phyloP scores from a whole-genome alignment of 1,140 invertebrate species.

The Eriosoma lanigerum region DNA sequence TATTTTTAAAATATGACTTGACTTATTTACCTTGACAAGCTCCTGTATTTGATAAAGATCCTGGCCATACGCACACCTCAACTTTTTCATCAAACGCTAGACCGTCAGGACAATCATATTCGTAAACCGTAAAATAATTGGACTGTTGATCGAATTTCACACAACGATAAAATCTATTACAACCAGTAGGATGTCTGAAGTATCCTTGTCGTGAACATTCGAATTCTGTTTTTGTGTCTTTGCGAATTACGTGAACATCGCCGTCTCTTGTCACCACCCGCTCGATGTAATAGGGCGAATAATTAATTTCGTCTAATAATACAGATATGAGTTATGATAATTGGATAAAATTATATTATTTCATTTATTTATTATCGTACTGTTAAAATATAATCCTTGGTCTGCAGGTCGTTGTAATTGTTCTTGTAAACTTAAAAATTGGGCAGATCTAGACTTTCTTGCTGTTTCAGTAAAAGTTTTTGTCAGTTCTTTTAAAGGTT shows the following conservation, averaged over 20 bases:
- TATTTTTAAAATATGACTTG: neutral
- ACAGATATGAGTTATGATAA: too few species aligned
- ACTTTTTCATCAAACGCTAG: conserved; percentile 76
- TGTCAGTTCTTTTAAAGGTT: conserved; percentile 55
- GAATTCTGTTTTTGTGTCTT: conserved; percentile 73
- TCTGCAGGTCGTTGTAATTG: conserved; percentile 55
- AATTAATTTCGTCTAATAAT: conserved; percentile 39
- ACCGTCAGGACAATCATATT: conserved; percentile 81
- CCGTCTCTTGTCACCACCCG: conserved; percentile 73
- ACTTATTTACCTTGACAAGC: conserved; percentile 63
- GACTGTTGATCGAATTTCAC: conserved; percentile 76
- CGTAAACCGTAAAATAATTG: conserved; percentile 76
- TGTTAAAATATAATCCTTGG: conserved; percentile 45
- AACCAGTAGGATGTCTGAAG: conserved; percentile 61
- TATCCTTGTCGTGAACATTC: conserved; percentile 76
- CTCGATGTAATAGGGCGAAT: conserved; percentile 71
- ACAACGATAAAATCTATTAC: conserved; percentile 74
- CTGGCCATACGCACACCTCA: conserved; percentile 82
- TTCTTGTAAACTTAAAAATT: conserved; percentile 58
- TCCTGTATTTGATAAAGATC: conserved; percentile 68
- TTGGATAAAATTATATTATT: neutral
- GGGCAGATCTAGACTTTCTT: conserved; percentile 61
- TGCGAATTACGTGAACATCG: conserved; percentile 69
- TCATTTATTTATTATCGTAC: neutral
- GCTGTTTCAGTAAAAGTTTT: conserved; percentile 60